These are phyloP conservation scores for Elanoides forficatus DNA, from an alignment of 2,113 vertebrate genomes.

Conservation along the genomic window DNA sequence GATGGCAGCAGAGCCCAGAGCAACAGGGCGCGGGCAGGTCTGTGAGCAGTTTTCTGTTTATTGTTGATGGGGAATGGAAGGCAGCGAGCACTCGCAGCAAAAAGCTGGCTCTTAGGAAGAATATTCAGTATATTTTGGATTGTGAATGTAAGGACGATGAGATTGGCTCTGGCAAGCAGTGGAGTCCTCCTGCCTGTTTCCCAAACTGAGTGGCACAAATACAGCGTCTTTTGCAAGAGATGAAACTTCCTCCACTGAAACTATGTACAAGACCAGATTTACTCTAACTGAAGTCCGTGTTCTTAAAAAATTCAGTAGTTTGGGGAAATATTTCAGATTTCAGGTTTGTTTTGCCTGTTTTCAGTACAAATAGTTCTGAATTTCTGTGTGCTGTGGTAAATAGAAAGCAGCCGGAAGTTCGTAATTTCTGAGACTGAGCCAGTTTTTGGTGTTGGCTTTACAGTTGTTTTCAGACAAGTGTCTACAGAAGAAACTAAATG, in stretches of 20 bases:
- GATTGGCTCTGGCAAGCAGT: neutral
- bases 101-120: neutral
- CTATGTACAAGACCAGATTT: neutral
- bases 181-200: neutral
- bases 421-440: neutral
- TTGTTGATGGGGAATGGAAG: neutral
- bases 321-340: neutral
- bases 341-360: neutral
- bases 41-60: neutral
- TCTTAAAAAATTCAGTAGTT: neutral
- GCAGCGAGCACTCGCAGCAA: neutral
- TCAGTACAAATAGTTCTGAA: neutral
- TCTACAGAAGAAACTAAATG: neutral
- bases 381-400: neutral
- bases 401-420: neutral
- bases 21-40: neutral
- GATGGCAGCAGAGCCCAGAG: slow-evolving; percentile 62
- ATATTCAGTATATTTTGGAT: neutral
- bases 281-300: neutral
- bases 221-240: neutral
- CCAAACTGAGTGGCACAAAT: neutral
- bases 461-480: neutral
- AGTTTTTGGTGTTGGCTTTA: neutral
- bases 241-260: neutral
- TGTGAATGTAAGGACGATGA: neutral